These are phyloP conservation scores for Tetragonula carbonaria DNA, from an alignment of 2,888 invertebrate species.

Conservation along the genomic window DNA sequence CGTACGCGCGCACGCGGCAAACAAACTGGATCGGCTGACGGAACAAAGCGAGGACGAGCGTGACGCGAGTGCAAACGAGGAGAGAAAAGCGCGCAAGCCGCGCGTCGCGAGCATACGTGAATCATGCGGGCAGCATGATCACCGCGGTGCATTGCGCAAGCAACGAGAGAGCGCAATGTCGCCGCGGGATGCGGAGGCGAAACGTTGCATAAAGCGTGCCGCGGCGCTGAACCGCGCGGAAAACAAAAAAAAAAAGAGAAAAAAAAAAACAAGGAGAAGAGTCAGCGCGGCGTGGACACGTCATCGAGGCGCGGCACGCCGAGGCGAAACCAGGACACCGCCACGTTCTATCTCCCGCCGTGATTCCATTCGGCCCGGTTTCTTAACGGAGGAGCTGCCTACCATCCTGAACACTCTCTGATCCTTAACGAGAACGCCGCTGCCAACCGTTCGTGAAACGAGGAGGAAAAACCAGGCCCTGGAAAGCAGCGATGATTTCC, in stretches of 20 bases:
- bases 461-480: not conserved
- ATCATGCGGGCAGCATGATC: conserved; percentile 61
- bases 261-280: conserved; percentile 51
- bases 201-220: conserved; percentile 51
- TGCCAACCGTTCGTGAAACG: not conserved
- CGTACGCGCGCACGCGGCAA: not conserved
- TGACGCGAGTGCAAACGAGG: too few species aligned
- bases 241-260: conserved; percentile 26
- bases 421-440: conserved; percentile 12
- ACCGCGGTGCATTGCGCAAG: conserved; percentile 61
- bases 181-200: conserved; percentile 58
- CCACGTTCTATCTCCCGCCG: conserved; percentile 10
- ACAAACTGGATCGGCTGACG: conserved; percentile 52
- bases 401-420: conserved; percentile 1
- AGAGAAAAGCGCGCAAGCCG: conserved; percentile 18
- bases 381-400: not conserved
- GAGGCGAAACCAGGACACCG: conserved; percentile 51
- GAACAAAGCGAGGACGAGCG: conserved; percentile 3
- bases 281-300: conserved; percentile 49
- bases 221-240: conserved; percentile 18
- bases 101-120: conserved; percentile 53
- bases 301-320: conserved; percentile 64
- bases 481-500: not conserved
- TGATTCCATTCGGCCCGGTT: conserved; percentile 54
- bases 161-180: conserved; percentile 26